Base-by-base conservation (phyloP, 2,113 vertebrate species). In the Regulus satrapa region DNA sequence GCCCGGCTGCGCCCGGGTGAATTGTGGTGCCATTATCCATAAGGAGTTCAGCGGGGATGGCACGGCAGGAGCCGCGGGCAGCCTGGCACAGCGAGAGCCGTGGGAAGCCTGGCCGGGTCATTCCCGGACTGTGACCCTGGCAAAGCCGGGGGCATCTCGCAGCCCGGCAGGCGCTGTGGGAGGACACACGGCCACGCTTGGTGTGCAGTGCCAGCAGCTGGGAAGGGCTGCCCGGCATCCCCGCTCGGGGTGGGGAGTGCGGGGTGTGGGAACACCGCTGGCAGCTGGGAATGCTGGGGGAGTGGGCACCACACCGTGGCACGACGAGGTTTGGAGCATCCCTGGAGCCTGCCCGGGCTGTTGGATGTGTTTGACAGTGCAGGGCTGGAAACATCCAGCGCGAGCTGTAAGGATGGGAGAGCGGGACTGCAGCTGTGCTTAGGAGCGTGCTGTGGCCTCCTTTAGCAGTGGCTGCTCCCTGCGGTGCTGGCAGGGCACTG, bases 201-300 rank as follows among this genome's bases (percentile, higher is more conserved):
- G 23, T 12, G 16, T 1, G 8, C 8, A 0, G 34, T 19, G 12
- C 52, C 4, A 1, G 14, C 31, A 5, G 10, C 1, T 18, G 78
- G 62, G 69, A 5, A 45, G 29, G 41, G 56, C 56, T 38, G 45
- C 32, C 36, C 1, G 0, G 8, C 20, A 5, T 19, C 49, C 25
- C n/a, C 4, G 18, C 1, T 0, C 2, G 0, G 55, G n/a, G 3
- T 2, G 4, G 29, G 61, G 58, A n/a, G 6, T 1, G 1, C 41
- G 31, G 2, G 20, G 1, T 2, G 2, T 0, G 7, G 49, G 18
- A 40, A 48, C 36, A 1, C 34, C 7, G 0, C 6, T 8, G 18
- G 21, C 54, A 0, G 21, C 76, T 36, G 10, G 10, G 2, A 13
- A 1, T 24, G 85, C 40, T 25, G 51, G 8, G 1, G 41, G 5